These are phyloP conservation scores for Batillaria attramentaria DNA, from an alignment of 1,140 invertebrate species.

Conservation along the genomic window DNA sequence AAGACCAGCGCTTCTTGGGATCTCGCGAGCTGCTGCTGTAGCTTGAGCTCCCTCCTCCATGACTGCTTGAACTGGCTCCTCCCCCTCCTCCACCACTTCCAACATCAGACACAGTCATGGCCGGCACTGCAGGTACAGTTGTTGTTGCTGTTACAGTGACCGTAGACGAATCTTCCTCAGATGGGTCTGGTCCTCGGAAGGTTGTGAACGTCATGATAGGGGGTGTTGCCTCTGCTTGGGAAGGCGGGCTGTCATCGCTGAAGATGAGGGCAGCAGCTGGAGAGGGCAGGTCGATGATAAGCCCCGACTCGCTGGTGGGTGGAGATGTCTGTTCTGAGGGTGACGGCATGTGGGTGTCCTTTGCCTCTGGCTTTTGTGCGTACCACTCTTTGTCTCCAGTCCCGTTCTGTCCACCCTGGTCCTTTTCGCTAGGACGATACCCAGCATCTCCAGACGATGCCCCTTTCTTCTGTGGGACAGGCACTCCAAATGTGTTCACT, in stretches of 20 bases:
- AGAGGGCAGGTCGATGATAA: conserved; percentile 53
- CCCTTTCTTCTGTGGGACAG: background rate
- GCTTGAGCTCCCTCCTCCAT: background rate
- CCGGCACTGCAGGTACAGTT: background rate
- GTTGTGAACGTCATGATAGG: conserved; percentile 45
- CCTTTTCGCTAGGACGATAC: no score
- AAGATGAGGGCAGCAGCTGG: conserved; percentile 55
- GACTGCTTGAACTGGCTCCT: background rate
- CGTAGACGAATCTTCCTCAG: conserved; percentile 21
- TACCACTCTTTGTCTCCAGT: background rate
- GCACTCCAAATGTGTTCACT: background rate
- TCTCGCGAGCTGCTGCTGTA: conserved; percentile 8
- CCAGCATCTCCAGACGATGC: no score
- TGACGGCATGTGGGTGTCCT: no score
- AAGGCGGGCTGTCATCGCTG: conserved; percentile 46
- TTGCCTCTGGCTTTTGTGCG: background rate
- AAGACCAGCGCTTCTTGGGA: conserved; percentile 32
- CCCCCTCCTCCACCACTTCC: background rate
- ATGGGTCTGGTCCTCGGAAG: conserved; percentile 45
- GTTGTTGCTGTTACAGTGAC: background rate
- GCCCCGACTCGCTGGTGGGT: conserved; percentile 31
- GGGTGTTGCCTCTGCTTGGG: conserved; percentile 11
- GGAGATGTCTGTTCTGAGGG: no score
- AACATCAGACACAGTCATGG: conserved; percentile 15
- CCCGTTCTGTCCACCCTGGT: background rate